These are phyloP conservation scores for Talpa occidentalis DNA, from an alignment of 2,113 vertebrate species.

Conservation along the genomic window DNA sequence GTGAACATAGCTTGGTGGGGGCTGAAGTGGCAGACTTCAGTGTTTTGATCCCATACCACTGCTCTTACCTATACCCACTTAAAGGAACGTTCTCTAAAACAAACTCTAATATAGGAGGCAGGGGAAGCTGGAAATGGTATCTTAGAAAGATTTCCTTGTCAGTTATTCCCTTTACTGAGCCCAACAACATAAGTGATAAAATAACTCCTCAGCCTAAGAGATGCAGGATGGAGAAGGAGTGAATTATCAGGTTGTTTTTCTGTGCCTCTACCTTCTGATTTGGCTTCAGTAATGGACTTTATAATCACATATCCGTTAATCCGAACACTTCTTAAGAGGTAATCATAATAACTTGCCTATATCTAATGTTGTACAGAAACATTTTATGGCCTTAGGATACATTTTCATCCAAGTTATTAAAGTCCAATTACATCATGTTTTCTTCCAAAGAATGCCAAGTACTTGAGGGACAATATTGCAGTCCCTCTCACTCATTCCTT, in stretches of 20 bases:
- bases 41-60: neutral
- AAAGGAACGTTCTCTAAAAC: neutral
- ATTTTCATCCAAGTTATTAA: conserved; percentile 73
- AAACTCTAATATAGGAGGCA: neutral
- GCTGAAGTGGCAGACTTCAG: neutral
- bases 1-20: neutral
- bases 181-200: neutral
- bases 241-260: neutral
- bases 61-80: accelerated
- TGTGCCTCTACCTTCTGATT: neutral
- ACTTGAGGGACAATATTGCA: conserved; percentile 17
- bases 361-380: conserved; percentile 63
- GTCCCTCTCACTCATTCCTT: neutral
- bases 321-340: conserved; percentile 41
- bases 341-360: conserved; percentile 61
- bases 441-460: conserved; percentile 68
- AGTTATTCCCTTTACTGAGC: neutral
- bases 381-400: conserved; percentile 66
- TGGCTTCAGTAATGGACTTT: conserved; percentile 49
- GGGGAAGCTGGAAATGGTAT: neutral
- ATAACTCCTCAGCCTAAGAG: neutral
- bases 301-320: conserved; percentile 50
- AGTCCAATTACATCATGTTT: conserved; percentile 76
- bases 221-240: neutral
- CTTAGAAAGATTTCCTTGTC: neutral